Evolutionary conservation across 1,140 invertebrate genomes (phyloP).

Genomic region (Drosophila leontia): DNA sequence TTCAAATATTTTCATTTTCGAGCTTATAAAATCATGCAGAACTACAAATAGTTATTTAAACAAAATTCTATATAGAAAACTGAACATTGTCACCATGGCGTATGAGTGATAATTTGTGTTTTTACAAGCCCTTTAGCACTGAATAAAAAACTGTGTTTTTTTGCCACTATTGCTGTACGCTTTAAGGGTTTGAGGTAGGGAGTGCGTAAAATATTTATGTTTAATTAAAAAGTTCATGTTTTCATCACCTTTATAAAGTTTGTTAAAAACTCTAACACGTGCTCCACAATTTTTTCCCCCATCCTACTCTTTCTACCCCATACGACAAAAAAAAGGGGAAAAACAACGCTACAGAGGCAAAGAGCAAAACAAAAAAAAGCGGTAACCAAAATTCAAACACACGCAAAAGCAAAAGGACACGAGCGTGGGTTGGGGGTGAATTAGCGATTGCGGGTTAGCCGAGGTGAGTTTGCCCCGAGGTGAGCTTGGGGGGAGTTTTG

Average conservation of each 20-base stretch:
- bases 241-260: background rate
- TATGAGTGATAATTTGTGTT: background rate
- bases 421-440: slow-evolving; percentile 7
- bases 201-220: slow-evolving; percentile 18
- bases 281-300: background rate
- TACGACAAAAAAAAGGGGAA: slow-evolving; percentile 7
- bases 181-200: background rate
- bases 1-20: too few relatives aligned
- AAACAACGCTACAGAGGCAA: slow-evolving; percentile 22
- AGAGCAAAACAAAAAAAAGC: slow-evolving; percentile 37
- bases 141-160: background rate
- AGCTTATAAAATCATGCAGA: background rate
- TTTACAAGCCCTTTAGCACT: background rate
- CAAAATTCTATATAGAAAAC: background rate
- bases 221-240: slow-evolving; percentile 24
- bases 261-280: slow-evolving; percentile 12
- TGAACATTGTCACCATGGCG: background rate
- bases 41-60: background rate
- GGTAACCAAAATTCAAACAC: slow-evolving; percentile 58
- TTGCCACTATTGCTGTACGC: background rate
- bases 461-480: slow-evolving; percentile 15
- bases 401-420: slow-evolving; percentile 45
- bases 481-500: slow-evolving; percentile 14
- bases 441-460: slow-evolving; percentile 5
- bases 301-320: background rate